These are phyloP conservation scores for Caerostris extrusa DNA, from an alignment of 1,140 invertebrate species.

Conservation along the genomic window DNA sequence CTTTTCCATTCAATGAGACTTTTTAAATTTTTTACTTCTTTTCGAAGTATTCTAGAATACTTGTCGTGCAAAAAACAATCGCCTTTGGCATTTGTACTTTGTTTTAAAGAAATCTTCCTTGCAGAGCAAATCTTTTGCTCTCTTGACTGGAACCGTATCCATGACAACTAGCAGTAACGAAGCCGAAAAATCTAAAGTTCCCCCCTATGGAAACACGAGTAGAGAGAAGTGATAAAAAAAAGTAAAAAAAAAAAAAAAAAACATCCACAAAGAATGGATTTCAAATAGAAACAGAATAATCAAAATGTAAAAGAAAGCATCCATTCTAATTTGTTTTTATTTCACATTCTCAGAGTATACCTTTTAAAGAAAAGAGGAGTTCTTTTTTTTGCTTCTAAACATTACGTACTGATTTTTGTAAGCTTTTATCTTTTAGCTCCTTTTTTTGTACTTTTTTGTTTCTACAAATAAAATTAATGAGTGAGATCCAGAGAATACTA, in stretches of 20 bases:
- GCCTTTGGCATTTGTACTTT: conserved; percentile 18
- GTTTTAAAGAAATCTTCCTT: conserved; percentile 29
- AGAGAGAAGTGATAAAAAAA: conserved; percentile 7
- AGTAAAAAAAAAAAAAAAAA: not conserved
- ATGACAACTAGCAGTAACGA: conserved; percentile 17
- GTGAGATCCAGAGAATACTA: too few relatives aligned
- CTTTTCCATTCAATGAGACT: not conserved
- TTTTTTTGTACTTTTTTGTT: not conserved
- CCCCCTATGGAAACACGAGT: not conserved
- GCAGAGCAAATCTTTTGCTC: not conserved
- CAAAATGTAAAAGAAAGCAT: not conserved
- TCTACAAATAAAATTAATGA: not conserved
- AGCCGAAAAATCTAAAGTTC: not conserved
- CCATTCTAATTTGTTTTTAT: not conserved
- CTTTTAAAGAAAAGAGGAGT: too few relatives aligned
- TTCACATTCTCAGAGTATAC: not conserved
- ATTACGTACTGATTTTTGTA: not conserved
- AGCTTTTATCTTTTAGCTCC: not conserved
- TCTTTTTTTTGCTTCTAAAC: too few relatives aligned
- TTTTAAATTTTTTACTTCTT: not conserved
- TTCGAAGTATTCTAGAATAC: not conserved
- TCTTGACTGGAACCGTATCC: conserved; percentile 9
- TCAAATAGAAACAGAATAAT: not conserved
- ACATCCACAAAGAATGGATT: not conserved
- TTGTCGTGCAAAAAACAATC: conserved; percentile 3